A percentile compares a stretch with the other conserved stretches of the same genome.
phyloP scores from a whole-genome alignment of 1,140 invertebrate genomes.

The Copidosoma floridanum region DNA sequence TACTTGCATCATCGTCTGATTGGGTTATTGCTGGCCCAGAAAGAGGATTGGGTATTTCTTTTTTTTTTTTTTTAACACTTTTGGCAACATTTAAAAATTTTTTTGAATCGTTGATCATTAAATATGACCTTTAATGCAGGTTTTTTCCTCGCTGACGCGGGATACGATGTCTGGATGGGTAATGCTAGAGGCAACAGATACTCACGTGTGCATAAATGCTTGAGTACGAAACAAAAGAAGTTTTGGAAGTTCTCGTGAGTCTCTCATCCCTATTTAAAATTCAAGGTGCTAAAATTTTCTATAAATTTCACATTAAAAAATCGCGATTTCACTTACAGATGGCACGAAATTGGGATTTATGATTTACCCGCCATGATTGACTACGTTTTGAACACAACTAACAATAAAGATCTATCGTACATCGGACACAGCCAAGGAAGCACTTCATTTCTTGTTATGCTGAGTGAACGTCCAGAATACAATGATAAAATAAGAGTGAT shows the following conservation, averaged over 20 bases:
- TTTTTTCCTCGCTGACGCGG: slow-evolving; percentile 67
- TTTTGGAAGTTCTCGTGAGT: slow-evolving; percentile 73
- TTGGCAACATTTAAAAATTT: too few species aligned
- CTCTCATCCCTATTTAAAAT: neutral
- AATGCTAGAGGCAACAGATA: slow-evolving; percentile 69
- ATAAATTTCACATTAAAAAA: neutral
- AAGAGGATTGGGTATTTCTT: slow-evolving; percentile 24
- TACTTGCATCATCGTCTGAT: slow-evolving; percentile 25
- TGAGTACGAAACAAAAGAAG: slow-evolving; percentile 48
- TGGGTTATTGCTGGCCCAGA: slow-evolving; percentile 31
- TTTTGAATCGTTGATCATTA: too few species aligned
- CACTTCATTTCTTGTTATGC: slow-evolving; percentile 55
- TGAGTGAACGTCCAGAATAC: slow-evolving; percentile 56
- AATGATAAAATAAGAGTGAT: slow-evolving; percentile 55
- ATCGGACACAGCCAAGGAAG: slow-evolving; percentile 69
- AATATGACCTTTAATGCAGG: slow-evolving; percentile 58
- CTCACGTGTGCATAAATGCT: slow-evolving; percentile 53
- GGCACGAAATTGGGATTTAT: slow-evolving; percentile 50
- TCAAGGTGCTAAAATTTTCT: neutral
- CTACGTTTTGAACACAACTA: slow-evolving; percentile 54
- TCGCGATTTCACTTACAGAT: slow-evolving; percentile 34
- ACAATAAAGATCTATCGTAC: slow-evolving; percentile 58
- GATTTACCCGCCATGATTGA: slow-evolving; percentile 33
- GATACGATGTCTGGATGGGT: slow-evolving; percentile 78
- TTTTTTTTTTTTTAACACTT: too few species aligned